Percentiles rank a stretch among this genome's conserved stretches.
Conservation (phyloP, 2,888 invertebrate genomes). For the Oscheius sp. region DNA sequence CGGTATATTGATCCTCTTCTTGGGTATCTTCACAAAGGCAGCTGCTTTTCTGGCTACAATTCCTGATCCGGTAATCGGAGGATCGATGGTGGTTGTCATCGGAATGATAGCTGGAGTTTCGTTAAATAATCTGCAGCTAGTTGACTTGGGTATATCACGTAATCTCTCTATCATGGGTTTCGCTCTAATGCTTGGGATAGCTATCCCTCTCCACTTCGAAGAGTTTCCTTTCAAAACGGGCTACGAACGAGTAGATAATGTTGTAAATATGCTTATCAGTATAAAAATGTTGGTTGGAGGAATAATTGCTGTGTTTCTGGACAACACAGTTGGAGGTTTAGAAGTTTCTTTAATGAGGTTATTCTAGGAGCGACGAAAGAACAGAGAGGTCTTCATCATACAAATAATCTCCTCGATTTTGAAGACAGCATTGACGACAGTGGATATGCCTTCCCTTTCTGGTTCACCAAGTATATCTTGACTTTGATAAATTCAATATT, state of each 20-base stretch:
- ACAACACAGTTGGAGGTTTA: conserved; percentile 69
- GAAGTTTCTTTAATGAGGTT: neutral
- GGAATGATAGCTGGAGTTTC: conserved; percentile 65
- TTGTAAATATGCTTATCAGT: conserved; percentile 61
- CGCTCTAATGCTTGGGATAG: conserved; percentile 53
- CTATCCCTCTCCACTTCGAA: conserved; percentile 55
- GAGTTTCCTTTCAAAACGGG: conserved; percentile 47
- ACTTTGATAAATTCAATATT: neutral
- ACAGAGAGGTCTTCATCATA: conserved; percentile 50
- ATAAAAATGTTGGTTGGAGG: conserved; percentile 72
- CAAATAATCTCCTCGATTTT: neutral
- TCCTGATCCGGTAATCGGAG: conserved; percentile 63
- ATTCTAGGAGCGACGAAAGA: conserved; percentile 48
- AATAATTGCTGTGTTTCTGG: conserved; percentile 71
- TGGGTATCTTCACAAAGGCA: conserved; percentile 46
- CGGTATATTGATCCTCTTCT: conserved; percentile 46
- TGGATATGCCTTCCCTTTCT: conserved; percentile 37
- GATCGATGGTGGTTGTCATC: conserved; percentile 60
- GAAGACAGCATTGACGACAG: neutral
- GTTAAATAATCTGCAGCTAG: conserved; percentile 56
- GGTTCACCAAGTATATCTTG: conserved; percentile 15
- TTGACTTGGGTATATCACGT: conserved; percentile 45
- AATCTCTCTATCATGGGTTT: conserved; percentile 64
- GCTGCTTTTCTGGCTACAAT: conserved; percentile 64
- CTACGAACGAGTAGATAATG: conserved; percentile 44